Conservation (phyloP, 2,888 invertebrate genomes). For the Lycia hirtaria region DNA sequence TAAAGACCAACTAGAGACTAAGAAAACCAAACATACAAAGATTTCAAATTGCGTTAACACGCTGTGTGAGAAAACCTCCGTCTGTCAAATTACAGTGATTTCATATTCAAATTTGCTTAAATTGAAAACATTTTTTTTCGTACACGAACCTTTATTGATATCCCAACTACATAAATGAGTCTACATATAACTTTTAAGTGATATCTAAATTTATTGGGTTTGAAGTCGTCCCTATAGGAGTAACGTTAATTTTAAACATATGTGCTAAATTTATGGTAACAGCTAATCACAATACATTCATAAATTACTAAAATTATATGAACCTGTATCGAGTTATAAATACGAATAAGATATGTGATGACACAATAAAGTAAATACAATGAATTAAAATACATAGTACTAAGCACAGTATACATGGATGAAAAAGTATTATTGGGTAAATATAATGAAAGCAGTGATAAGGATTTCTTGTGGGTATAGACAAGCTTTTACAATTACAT, state of each 20-base stretch:
- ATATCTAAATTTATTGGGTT: constrained; percentile 85
- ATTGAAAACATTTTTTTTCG: constrained; percentile 67
- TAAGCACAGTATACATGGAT: constrained; percentile 13
- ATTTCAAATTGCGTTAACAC: constrained; percentile 46
- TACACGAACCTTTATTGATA: constrained; percentile 63
- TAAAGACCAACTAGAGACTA: constrained; percentile 82
- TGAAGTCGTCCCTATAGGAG: constrained; percentile 66
- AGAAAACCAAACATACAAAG: constrained; percentile 45
- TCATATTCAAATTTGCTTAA: constrained; percentile 79
- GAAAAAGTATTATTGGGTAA: constrained; percentile 5
- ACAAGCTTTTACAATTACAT: constrained; percentile 10
- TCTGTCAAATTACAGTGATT: constrained; percentile 66
- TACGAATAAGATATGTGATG: constrained; percentile 60
- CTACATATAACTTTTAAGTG: constrained; percentile 66
- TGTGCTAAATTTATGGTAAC: constrained; percentile 42
- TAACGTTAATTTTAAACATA: constrained; percentile 61
- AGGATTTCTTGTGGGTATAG: constrained; percentile 14
- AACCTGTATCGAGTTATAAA: constrained; percentile 43
- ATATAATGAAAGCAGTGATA: constrained; percentile 25
- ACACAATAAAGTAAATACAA: constrained; percentile 38
- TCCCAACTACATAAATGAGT: constrained; percentile 60
- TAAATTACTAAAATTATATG: constrained; percentile 44
- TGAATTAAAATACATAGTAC: constrained; percentile 23
- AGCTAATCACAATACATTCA: constrained; percentile 37
- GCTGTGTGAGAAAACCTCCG: constrained; percentile 76